phyloP scores from a whole-genome alignment of 64 coral and sea anemone species.

The Dendrophyllia cribrosa region DNA sequence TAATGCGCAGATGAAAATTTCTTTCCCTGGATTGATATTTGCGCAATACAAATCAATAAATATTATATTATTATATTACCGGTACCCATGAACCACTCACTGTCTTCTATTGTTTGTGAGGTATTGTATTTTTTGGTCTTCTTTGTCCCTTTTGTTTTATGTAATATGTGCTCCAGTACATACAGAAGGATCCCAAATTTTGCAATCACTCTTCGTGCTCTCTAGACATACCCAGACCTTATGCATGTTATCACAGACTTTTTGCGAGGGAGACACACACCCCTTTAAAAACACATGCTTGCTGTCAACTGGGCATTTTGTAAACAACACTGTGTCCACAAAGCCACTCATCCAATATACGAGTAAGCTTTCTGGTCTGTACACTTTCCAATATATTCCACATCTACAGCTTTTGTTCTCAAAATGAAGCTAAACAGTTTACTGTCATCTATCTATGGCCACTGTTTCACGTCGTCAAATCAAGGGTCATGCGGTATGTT shows the following conservation, averaged over 20 bases:
- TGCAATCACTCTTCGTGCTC: slow-evolving; percentile 27
- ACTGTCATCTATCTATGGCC: slow-evolving; percentile 42
- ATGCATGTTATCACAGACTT: slow-evolving; percentile 12
- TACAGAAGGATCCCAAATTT: too few relatives aligned
- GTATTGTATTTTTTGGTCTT: too few relatives aligned
- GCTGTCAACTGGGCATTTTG: slow-evolving; percentile 13
- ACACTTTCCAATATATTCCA: slow-evolving; percentile 3
- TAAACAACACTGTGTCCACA: slow-evolving; percentile 44
- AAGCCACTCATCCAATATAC: slow-evolving; percentile 70
- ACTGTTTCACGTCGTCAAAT: slow-evolving; percentile 35
- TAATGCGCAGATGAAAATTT: too few relatives aligned
- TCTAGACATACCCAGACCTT: slow-evolving; percentile 35
- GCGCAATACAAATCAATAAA: too few relatives aligned
- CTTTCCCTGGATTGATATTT: too few relatives aligned
- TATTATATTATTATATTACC: too few relatives aligned
- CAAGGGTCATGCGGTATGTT: slow-evolving; percentile 25
- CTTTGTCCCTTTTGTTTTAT: too few relatives aligned
- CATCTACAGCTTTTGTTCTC: slow-evolving; percentile 16
- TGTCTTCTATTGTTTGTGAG: too few relatives aligned
- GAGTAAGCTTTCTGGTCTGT: slow-evolving; percentile 49
- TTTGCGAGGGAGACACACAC: slow-evolving; percentile 41
- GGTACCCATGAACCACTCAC: too few relatives aligned
- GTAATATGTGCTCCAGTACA: too few relatives aligned
- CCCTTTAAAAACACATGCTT: slow-evolving; percentile 41
- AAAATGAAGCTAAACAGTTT: slow-evolving; percentile 46